These are phyloP conservation scores for Martes flavigula DNA, from an alignment of 2,797 vertebrate genomes.

Conservation along the genomic window DNA sequence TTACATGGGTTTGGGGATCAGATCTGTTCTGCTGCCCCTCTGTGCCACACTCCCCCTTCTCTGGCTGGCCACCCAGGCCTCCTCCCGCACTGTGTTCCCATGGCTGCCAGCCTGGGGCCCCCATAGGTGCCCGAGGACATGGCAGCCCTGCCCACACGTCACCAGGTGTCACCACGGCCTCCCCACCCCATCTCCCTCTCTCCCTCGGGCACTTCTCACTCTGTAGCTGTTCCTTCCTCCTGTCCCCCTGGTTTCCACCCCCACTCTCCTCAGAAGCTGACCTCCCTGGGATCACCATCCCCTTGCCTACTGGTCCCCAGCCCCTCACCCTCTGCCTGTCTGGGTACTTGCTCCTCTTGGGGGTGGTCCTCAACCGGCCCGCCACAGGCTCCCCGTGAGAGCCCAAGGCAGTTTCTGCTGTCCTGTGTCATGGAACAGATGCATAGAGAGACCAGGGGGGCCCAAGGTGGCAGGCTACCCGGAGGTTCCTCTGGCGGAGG, in stretches of 20 bases:
- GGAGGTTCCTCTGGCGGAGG: not conserved
- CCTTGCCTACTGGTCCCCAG: not conserved
- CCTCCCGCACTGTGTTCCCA: not conserved
- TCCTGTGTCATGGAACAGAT: not conserved
- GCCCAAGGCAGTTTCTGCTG: not conserved
- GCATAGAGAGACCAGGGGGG: not conserved
- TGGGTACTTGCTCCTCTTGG: not conserved
- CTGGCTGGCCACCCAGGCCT: not conserved
- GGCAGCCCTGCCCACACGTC: not conserved
- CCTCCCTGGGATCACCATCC: not conserved
- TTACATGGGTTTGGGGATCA: not conserved
- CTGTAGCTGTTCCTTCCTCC: not conserved
- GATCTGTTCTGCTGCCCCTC: not conserved
- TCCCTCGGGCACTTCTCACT: not conserved
- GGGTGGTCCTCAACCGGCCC: not conserved
- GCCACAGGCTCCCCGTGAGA: fast-evolving
- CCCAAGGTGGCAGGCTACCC: not conserved
- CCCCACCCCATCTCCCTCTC: too few species aligned
- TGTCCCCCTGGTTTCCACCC: too few species aligned
- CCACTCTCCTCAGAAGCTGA: not conserved
- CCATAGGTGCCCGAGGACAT: not conserved
- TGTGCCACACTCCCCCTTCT: not conserved
- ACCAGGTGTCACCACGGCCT: fast-evolving
- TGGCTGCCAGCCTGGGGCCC: not conserved
- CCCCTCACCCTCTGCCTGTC: not conserved